Base-by-base conservation (phyloP, 1,140 invertebrate species). In the Argopecten irradians region DNA sequence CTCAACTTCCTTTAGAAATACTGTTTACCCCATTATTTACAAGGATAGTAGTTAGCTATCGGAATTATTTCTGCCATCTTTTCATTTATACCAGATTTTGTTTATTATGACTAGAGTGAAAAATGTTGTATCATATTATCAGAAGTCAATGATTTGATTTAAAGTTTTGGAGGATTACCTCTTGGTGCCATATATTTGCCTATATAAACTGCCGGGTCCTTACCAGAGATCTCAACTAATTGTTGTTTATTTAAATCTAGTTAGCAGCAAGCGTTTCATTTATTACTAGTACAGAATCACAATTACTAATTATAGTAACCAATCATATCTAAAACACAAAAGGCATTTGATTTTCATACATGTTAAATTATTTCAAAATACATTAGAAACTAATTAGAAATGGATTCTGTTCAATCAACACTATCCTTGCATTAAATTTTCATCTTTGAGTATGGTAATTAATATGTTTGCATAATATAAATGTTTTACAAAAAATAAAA, bases 101-200 rank as follows among this genome's bases (percentile, higher is more conserved):
- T 11, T 71, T 5, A 28, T 71, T 28, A 5, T 28, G 28, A n/a
- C n/a, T n/a, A 28, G n/a, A 3, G 11, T 71, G n/a, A 71, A n/a
- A 71, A 71, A 71, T 16, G 28, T 71, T 71, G n/a, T 71, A 28
- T 71, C n/a, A 28, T n/a, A 28, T 71, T 71, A 71, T 71, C 28
- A 28, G 13, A 11, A 46, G 19, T 46, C 22, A 71, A n/a, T 71
- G 1, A 71, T 28, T n/a, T 28, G 28, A n/a, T 22, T 71, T 71
- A 28, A 8, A 71, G 43, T 55, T n/a, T 5, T 71, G 55, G 55
- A n/a, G 55, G 55, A 71, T 71, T 1, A 16, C 55, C 55, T 71
- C 55, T 71, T 71, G 55, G 55, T 71, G 55, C 55, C 55, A 71
- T 71, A 71, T 71, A 3, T 71, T 71, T 71, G 55, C 55, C 55